A percentile compares a stretch with the other conserved stretches of the same genome.
phyloP scores from a whole-genome alignment of 2,888 invertebrate species.

The Synergus gifuensis region DNA sequence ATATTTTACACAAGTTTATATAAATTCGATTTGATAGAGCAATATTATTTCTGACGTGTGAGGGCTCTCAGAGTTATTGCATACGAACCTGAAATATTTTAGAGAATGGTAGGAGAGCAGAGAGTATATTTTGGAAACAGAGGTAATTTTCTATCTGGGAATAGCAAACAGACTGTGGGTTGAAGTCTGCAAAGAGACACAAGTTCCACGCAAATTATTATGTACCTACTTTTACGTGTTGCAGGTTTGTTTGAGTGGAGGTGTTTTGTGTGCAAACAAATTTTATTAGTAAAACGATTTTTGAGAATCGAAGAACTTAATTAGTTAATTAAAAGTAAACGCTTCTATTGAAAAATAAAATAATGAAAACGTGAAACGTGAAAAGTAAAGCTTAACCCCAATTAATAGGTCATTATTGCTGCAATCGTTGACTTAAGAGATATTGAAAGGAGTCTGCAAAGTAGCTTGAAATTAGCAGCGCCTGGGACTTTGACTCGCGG shows the following conservation, averaged over 20 bases:
- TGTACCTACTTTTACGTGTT: background rate
- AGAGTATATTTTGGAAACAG: slow-evolving; percentile 40
- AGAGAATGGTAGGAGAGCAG: slow-evolving; percentile 5
- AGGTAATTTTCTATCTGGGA: slow-evolving; percentile 36
- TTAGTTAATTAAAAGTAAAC: background rate
- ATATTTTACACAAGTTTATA: background rate
- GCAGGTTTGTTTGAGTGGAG: background rate
- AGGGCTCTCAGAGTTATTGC: background rate
- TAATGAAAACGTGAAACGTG: slow-evolving; percentile 6
- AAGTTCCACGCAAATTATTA: slow-evolving; percentile 1
- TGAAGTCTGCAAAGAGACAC: slow-evolving; percentile 19
- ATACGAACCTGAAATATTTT: slow-evolving; percentile 23
- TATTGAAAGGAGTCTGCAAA: slow-evolving; percentile 23
- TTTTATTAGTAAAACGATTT: no score
- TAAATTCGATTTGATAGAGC: background rate
- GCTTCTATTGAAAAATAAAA: background rate
- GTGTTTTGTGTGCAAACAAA: background rate
- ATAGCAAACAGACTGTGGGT: slow-evolving; percentile 20
- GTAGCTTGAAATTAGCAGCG: slow-evolving; percentile 21
- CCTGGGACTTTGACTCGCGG: background rate
- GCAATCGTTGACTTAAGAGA: slow-evolving; percentile 1
- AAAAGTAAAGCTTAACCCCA: slow-evolving; percentile 5
- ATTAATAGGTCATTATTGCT: slow-evolving; percentile 20
- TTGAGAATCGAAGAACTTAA: no score
- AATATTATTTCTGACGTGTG: background rate